phyloP scores from a whole-genome alignment of 1,140 invertebrate species.

The Rhyacophila brunnea region DNA sequence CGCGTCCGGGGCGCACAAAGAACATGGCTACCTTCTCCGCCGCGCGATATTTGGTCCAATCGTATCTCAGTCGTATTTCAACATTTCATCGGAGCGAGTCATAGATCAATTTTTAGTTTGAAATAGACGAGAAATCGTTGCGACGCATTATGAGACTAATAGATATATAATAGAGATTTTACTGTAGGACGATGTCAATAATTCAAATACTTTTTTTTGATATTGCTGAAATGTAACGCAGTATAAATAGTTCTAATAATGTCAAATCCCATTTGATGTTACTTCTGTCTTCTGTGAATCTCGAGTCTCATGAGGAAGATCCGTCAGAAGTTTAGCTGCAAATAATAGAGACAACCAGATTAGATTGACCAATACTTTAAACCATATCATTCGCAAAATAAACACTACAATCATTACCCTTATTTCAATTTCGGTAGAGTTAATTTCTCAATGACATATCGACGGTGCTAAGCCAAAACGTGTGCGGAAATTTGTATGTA shows the following conservation, averaged over 20 bases:
- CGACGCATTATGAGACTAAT: not conserved
- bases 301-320: no score
- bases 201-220: constrained; percentile 1
- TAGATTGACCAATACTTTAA: no score
- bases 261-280: constrained; percentile 7
- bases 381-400: no score
- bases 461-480: no score
- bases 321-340: constrained; percentile 15
- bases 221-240: constrained; percentile 8
- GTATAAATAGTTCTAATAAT: constrained; percentile 7
- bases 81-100: not conserved
- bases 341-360: constrained; percentile 5
- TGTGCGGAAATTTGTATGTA: no score
- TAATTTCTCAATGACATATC: no score
- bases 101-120: constrained; percentile 13
- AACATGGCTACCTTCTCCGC: not conserved
- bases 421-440: no score
- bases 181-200: no score
- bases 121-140: constrained; percentile 17
- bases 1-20: not conserved
- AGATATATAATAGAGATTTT: no score
- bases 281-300: not conserved
- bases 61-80: constrained; percentile 18
- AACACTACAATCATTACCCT: no score
- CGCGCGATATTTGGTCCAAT: constrained; percentile 10